These are phyloP conservation scores for Anguilla rostrata DNA, from an alignment of 2,113 vertebrate species.

Conservation along the genomic window DNA sequence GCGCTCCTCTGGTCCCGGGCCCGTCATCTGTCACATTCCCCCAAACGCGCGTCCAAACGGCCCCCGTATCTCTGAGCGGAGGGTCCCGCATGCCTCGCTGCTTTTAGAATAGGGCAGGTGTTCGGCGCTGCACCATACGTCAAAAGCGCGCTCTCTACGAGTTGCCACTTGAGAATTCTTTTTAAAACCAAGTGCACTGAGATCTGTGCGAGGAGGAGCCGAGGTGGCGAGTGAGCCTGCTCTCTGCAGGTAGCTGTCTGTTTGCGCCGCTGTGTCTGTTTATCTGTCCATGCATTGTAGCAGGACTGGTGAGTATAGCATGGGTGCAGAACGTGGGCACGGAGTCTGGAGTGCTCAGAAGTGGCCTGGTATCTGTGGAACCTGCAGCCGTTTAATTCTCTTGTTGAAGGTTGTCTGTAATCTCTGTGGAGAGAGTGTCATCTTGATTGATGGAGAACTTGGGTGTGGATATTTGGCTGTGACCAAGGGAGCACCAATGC, in stretches of 20 bases:
- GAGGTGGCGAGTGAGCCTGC: background rate
- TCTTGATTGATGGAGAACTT: background rate
- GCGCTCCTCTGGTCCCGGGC: background rate
- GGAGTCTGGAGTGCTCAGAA: background rate
- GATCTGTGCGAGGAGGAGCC: background rate
- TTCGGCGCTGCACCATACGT: background rate
- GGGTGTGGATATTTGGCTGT: background rate
- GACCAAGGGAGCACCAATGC: background rate
- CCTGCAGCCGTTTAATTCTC: background rate
- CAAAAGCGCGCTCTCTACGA: background rate
- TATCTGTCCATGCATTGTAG: background rate
- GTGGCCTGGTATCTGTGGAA: background rate
- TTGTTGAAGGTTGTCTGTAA: background rate
- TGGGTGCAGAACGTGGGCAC: background rate
- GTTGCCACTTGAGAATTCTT: background rate
- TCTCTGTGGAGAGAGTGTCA: background rate
- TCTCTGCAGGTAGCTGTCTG: background rate
- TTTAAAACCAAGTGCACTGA: background rate
- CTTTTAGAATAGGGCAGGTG: background rate
- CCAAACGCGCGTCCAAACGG: background rate
- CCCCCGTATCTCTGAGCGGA: background rate
- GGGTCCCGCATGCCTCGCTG: background rate
- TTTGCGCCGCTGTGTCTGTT: background rate
- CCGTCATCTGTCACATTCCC: background rate
- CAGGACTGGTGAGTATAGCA: background rate